Percentiles rank a stretch among this genome's conserved stretches.
Conservation (phyloP, 1,140 invertebrate genomes). For the Apis mellifera region Amel_HAv3.1 CM009932.2:67501-68000, state of each 20-base stretch:
- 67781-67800: slow-evolving; percentile 44
- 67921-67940: slow-evolving; percentile 24
- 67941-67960: slow-evolving; percentile 28
- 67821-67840: slow-evolving; percentile 37
- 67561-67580: not conserved
- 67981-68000: not conserved
- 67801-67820: slow-evolving; percentile 25
- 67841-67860: slow-evolving; percentile 27
- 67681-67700: slow-evolving; percentile 28
- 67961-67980: slow-evolving; percentile 13
- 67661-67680: not conserved
- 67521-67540: not conserved
- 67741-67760: not conserved
- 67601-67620: not conserved
- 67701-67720: slow-evolving; percentile 1
- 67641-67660: not conserved
- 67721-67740: not conserved
- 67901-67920: slow-evolving; percentile 38
- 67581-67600: not conserved
- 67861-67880: slow-evolving; percentile 33
- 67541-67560: not conserved
- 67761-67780: slow-evolving; percentile 43
- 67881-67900: slow-evolving; percentile 31
- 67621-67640: not conserved
- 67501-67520: slow-evolving; percentile 56